Percentiles rank a stretch among this genome's conserved stretches.
Evolutionary conservation across 2,888 invertebrate species (phyloP).

Genomic region (Alcis repandata): DNA sequence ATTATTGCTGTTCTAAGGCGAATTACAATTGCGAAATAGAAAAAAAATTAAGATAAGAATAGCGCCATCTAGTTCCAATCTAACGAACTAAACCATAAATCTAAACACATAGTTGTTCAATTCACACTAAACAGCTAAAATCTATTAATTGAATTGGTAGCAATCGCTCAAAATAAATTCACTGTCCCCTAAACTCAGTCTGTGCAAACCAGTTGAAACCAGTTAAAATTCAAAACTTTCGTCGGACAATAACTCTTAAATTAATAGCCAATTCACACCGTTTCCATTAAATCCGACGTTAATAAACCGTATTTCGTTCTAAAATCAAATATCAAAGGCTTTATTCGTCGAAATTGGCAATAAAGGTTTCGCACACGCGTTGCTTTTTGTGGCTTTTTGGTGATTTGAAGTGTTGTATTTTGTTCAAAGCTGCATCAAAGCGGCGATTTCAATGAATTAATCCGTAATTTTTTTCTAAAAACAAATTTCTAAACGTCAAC

Average conservation of each 20-base stretch:
- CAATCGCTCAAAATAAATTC: background rate
- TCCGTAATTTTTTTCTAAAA: background rate
- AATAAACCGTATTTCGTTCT: slow-evolving; percentile 57
- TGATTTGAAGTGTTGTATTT: background rate
- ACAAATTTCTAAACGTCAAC: too few relatives aligned
- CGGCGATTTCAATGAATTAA: background rate
- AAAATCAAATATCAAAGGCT: slow-evolving; percentile 59
- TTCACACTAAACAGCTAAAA: too few relatives aligned
- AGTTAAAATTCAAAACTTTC: slow-evolving; percentile 28
- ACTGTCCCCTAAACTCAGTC: background rate
- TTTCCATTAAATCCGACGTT: slow-evolving; percentile 47
- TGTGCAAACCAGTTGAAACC: background rate
- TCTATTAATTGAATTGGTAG: too few relatives aligned
- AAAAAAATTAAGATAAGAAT: too few relatives aligned
- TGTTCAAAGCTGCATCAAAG: background rate
- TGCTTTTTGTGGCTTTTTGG: background rate
- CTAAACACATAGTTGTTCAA: too few relatives aligned
- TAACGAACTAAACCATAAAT: too few relatives aligned
- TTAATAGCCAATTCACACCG: slow-evolving; percentile 47
- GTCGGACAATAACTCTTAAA: slow-evolving; percentile 38
- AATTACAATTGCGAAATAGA: too few relatives aligned
- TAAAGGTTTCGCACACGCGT: slow-evolving; percentile 21
- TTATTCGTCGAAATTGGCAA: slow-evolving; percentile 44
- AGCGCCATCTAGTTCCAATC: too few relatives aligned
- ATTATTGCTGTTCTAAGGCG: too few relatives aligned